Evolutionary conservation across 2,888 invertebrate genomes (phyloP), one percentile per base, ranked within the genome.

Genomic region (Apodemia mormo): DNA sequence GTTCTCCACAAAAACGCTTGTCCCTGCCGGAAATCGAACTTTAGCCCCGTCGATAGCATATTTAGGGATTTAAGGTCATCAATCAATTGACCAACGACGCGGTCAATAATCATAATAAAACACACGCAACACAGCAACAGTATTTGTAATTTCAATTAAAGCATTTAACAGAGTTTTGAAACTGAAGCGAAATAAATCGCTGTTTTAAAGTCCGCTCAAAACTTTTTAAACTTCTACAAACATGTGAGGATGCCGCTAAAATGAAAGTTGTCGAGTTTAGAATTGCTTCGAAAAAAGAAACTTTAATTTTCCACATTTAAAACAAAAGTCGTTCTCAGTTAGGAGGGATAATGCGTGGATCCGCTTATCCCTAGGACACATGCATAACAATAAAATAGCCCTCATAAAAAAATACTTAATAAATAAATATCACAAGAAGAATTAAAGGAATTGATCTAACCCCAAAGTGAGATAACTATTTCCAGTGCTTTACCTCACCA

Each of bases 271-370:
- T 75, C 85, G 87, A 88, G 90, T 89, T 91, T 89, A 86, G 90
- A 88, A 92, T 89, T 90, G 91, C 89, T 89, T 76, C 86, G 85
- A 88, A 91, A 92, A 91, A 92, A 89, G 87, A 85, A 91, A 90
- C 85, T 92, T 91, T 89, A 90, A 91, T 91, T 92, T 82, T 86
- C 84, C 88, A 89, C 88, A 85, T 88, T 92, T 89, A 87, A 90
- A 92, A 90, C 87, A 85, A 89, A 89, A 90, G 88, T 76, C 40
- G 40, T 40, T 37, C 80, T 80, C 73, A 67, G 71, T 77, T 77
- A 79, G 76, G 75, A 75, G 83, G 85, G 89, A 85, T 92, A 90
- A 92, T 92, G 90, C 90, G 90, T 83, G 79, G 79, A 84, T 81
- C 88, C 6, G 40, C 81, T 89, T 90, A 89, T 79, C 77, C 80